A percentile compares a stretch with the other conserved stretches of the same genome.
These are phyloP conservation scores for Siphamia tubifer DNA, from an alignment of 2,113 vertebrate species.

Conservation along the genomic window DNA sequence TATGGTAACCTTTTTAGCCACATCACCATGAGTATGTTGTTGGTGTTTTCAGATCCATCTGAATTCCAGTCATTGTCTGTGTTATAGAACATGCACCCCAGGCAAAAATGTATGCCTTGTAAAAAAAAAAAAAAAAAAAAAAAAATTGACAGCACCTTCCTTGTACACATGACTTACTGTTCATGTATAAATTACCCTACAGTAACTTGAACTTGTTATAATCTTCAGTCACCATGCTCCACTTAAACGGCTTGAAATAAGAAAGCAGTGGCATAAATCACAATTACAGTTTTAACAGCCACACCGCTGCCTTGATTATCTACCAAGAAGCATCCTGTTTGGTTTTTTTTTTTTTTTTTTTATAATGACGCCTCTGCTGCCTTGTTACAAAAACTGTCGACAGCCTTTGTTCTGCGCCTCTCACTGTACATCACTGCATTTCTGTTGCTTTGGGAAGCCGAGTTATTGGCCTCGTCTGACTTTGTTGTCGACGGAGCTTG, in stretches of 20 bases:
- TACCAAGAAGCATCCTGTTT: constrained; percentile 27
- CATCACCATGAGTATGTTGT: no score
- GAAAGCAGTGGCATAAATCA: constrained; percentile 55
- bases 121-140: no score
- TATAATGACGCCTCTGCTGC: constrained; percentile 34
- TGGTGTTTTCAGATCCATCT: not conserved
- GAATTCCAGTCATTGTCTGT: not conserved
- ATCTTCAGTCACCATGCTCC: constrained; percentile 21
- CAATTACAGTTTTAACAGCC: constrained; percentile 28
- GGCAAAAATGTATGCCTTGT: not conserved
- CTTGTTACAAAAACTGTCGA: not conserved
- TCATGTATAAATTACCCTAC: constrained; percentile 45
- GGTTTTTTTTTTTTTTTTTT: constrained; percentile 34
- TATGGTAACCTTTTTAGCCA: no score
- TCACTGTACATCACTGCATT: constrained; percentile 2
- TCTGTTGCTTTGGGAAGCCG: constrained; percentile 8
- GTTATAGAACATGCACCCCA: no score
- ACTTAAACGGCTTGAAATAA: constrained; percentile 41
- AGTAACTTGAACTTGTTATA: constrained; percentile 10
- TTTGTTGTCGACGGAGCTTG: constrained; percentile 23
- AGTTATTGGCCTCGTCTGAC: constrained; percentile 30
- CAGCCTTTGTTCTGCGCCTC: constrained; percentile 11
- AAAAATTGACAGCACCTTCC: constrained; percentile 27
- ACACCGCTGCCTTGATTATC: constrained; percentile 50
- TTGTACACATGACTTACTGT: constrained; percentile 30